phyloP scores from a whole-genome alignment of 2,888 invertebrate genomes.

The Drosophila diplacantha region DNA sequence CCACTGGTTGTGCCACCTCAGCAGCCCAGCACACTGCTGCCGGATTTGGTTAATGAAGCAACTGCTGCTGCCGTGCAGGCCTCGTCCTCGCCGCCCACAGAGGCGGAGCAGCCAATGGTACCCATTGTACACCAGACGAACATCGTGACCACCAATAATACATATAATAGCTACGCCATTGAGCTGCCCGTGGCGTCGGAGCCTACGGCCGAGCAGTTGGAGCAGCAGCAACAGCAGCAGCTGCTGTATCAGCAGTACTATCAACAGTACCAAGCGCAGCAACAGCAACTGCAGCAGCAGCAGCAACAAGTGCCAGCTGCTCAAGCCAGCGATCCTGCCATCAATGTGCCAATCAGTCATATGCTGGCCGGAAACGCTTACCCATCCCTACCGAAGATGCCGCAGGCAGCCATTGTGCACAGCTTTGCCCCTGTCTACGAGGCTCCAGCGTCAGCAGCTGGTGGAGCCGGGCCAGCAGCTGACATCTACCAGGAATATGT shows the following conservation, averaged over 20 bases:
- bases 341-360: slow-evolving; percentile 75
- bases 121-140: slow-evolving; percentile 27
- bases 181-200: slow-evolving; percentile 72
- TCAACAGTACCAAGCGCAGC: slow-evolving; percentile 48
- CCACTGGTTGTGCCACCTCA: slow-evolving; percentile 72
- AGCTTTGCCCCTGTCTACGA: slow-evolving; percentile 75
- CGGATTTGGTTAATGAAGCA: slow-evolving; percentile 67
- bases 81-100: slow-evolving; percentile 27
- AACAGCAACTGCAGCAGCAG: slow-evolving; percentile 30
- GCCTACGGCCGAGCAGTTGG: slow-evolving; percentile 38
- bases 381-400: slow-evolving; percentile 73
- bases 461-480: slow-evolving; percentile 31
- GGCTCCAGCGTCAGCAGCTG: slow-evolving; percentile 11
- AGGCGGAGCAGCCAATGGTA: slow-evolving; percentile 19
- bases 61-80: slow-evolving; percentile 41
- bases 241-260: slow-evolving; percentile 50
- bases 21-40: slow-evolving; percentile 44
- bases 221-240: slow-evolving; percentile 37
- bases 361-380: slow-evolving; percentile 72
- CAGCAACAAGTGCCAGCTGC: slow-evolving; percentile 22
- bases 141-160: slow-evolving; percentile 31
- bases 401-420: slow-evolving; percentile 74
- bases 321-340: slow-evolving; percentile 31
- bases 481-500: slow-evolving; percentile 77
- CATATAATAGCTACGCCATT: slow-evolving; percentile 70